These are phyloP conservation scores for Shargacucullia verbasci DNA, from an alignment of 2,888 invertebrate species.

Conservation along the genomic window DNA sequence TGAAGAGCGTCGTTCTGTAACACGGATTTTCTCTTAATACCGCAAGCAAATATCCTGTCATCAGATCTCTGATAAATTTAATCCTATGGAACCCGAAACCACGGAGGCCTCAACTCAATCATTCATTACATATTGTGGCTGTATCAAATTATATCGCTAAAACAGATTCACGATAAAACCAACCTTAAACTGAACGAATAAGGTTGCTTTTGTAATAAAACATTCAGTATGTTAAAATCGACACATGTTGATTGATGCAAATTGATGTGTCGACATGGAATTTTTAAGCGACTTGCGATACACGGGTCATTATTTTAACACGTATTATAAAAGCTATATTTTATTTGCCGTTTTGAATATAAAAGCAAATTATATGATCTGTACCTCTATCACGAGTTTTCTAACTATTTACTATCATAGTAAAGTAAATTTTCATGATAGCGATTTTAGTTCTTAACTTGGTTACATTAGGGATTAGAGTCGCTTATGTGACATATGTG, in stretches of 20 bases:
- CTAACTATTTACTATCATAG: no score
- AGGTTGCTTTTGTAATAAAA: constrained; percentile 9
- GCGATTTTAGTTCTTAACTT: no score
- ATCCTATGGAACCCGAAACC: constrained; percentile 36
- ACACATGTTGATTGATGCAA: constrained; percentile 54
- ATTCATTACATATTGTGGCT: constrained; percentile 26
- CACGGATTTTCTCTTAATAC: no score
- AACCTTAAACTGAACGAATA: neutral
- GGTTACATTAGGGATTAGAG: no score
- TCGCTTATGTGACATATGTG: no score
- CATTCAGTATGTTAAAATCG: constrained; percentile 31
- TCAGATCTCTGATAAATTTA: no score
- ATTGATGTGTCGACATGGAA: constrained; percentile 54
- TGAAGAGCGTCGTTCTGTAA: no score
- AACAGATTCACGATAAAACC: neutral
- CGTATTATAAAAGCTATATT: constrained; percentile 18
- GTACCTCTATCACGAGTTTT: no score
- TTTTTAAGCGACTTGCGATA: constrained; percentile 51
- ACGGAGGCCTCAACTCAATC: constrained; percentile 25
- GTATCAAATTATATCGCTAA: constrained; percentile 31
- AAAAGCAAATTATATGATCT: constrained; percentile 1
- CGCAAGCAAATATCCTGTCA: constrained; percentile 20
- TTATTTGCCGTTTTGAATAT: constrained; percentile 29
- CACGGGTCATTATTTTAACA: constrained; percentile 37
- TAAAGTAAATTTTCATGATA: no score